Evolutionary conservation across 2,113 vertebrate species (phyloP), one percentile per base, ranked within the genome.

Genomic region (Tylochromis polylepis): DNA sequence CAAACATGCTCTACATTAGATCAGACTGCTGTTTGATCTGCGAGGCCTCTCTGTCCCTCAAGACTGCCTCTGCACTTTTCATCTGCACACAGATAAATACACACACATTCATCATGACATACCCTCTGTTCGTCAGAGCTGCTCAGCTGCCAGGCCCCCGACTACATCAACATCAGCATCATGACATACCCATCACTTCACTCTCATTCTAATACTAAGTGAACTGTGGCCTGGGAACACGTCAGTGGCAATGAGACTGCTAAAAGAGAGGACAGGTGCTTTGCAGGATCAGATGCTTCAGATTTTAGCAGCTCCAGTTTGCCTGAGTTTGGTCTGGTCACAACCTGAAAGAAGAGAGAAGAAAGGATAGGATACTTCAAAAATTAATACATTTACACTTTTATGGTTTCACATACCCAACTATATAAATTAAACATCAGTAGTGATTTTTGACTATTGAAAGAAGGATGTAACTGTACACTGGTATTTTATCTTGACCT

Each of bases 1-100:
- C 92, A 95, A 95, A 95, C 89, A 94, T 85, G 91, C 84, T 92
- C 94, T 22, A 95, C 90, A 95, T 96, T 94, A 89, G 89, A 91
- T 94, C 90, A 85, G 83, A 81, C 80, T 67, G 82, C 84, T 84
- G 89, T 94, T 94, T 95, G 93, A 95, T 94, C 86, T 91, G 90
- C 60, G 22, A 87, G 85, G 53, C 80, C 65, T 29, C 29, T 29
- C 24, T 43, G 78, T 86, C 85, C 92, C 92, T 5, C 12, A 83
- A 90, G 89, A 91, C 53, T 29, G 31, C 62, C 41, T 59, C 87
- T 67, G 36, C 79, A 60, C 86, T 89, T 72, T 79, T 18, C 46
- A 80, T 29, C 38, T 59, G 79, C 79, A 85, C 84, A 79, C 77
- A 70, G 46, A 82, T 67, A 67, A 79, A 77, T 38, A 56, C 81